phyloP scores from a whole-genome alignment of 2,888 invertebrate genomes.

The Drosophila hamatofila region DNA sequence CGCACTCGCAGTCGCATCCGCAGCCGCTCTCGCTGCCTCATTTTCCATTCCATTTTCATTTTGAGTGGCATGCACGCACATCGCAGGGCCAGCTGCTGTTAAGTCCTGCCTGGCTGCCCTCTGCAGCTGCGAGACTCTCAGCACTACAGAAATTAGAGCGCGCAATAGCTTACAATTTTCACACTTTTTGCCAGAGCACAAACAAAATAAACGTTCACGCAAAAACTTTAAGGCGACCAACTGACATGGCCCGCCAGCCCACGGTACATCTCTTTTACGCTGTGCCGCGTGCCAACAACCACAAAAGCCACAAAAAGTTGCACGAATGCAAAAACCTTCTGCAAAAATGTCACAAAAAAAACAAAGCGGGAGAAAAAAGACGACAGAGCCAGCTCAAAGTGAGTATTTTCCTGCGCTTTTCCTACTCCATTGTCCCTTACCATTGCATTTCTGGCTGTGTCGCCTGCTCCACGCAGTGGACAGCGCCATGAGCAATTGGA shows the following conservation, averaged over 20 bases:
- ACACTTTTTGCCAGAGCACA: conserved; percentile 69
- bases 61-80: conserved; percentile 53
- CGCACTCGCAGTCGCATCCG: conserved; percentile 1
- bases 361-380: conserved; percentile 28
- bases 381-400: conserved; percentile 58
- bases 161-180: conserved; percentile 71
- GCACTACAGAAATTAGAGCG: conserved; percentile 65
- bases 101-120: conserved; percentile 1
- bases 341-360: conserved; percentile 56
- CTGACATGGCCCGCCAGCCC: conserved; percentile 32
- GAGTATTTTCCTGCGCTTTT: conserved; percentile 53
- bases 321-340: conserved; percentile 71
- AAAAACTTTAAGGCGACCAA: conserved; percentile 66
- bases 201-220: conserved; percentile 72
- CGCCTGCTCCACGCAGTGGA: conserved; percentile 41
- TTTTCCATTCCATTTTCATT: conserved; percentile 13
- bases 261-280: conserved; percentile 25
- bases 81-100: conserved; percentile 40
- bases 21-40: not conserved
- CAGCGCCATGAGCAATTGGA: conserved; percentile 50
- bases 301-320: conserved; percentile 71
- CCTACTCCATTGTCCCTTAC: conserved; percentile 18
- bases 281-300: conserved; percentile 59
- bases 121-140: conserved; percentile 37
- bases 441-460: conserved; percentile 7